Base-by-base conservation (phyloP, 2,888 invertebrate species). In the Pharmacophagus antenor region DNA sequence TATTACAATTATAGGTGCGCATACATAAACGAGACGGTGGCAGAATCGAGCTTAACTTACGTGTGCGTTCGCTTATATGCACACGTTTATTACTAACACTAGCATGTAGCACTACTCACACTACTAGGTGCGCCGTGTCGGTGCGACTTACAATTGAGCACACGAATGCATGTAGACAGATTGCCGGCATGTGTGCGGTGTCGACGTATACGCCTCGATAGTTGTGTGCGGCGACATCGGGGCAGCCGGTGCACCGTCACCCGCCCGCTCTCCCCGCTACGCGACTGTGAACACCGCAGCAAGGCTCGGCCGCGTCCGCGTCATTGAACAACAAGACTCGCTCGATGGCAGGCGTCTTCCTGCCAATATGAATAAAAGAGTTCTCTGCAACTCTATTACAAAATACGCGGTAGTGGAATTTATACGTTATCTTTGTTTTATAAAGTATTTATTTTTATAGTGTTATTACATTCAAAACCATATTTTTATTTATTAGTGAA, bases 321-420 rank as follows among this genome's bases (percentile, higher is more conserved):
- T 89, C 89, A 90, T 90, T 90, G 86, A 89, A 87, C 85, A 89
- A 88, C 89, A 88, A 89, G 89, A 85, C 86, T 87, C 82, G 88
- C 84, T 89, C 84, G 86, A 85, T 87, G 88, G 88, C 86, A 88
- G 88, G 81, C 89, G 89, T 83, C 76, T 80, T 82, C 78, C 88
- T 87, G 88, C 87, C 89, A 89, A 88, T 85, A 90, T 90, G 89
- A 88, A 84, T 82, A 84, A 80, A 83, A 85, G 83, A 84, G 83
- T 85, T 71, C 71, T 80, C 77, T 80, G 76, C 78, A 82, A 86
- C 85, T 87, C 85, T 80, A 74, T 79, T 75, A 84, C 80, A 82
- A 88, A 86, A 85, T 77, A 85, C 88, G 86, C 83, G 87, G 84
- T 86, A 87, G 87, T 89, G 84, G 78, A 88, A 84, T 85, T 85